Conservation (phyloP, 2,797 vertebrate genomes). For the Bradypodion pumilum region DNA sequence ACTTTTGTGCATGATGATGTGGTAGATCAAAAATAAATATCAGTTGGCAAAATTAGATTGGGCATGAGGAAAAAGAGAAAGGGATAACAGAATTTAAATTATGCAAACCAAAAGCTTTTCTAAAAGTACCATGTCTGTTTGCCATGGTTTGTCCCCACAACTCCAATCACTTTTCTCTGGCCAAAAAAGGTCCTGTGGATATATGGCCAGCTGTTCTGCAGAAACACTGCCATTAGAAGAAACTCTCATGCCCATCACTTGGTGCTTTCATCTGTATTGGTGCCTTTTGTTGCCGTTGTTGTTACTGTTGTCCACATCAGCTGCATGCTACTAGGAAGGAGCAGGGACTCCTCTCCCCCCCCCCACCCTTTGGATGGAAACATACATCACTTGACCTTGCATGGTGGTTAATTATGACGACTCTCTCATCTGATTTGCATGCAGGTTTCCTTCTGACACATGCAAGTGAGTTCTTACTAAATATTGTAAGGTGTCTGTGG, state of each 20-base stretch:
- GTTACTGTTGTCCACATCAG: conserved; percentile 58
- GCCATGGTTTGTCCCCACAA: conserved; percentile 65
- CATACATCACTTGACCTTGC: conserved; percentile 81
- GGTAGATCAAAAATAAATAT: conserved; percentile 64
- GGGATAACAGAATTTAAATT: conserved; percentile 48
- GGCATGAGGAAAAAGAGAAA: conserved; percentile 59
- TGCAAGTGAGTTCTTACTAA: conserved; percentile 38
- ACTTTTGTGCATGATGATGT: conserved; percentile 77
- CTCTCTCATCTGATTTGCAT: conserved; percentile 43
- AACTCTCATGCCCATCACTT: conserved; percentile 66
- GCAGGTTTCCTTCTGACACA: conserved; percentile 43
- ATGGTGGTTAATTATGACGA: conserved; percentile 76
- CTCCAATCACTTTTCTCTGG: conserved; percentile 61
- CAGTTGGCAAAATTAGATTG: conserved; percentile 65
- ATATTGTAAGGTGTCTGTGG: conserved; percentile 49
- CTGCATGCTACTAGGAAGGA: conserved; percentile 75
- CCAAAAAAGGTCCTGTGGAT: conserved; percentile 72
- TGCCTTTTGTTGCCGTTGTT: conserved; percentile 58
- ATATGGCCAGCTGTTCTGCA: conserved; percentile 71
- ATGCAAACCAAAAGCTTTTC: conserved; percentile 42
- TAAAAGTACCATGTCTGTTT: conserved; percentile 50
- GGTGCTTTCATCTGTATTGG: conserved; percentile 72
- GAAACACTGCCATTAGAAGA: conserved; percentile 67
- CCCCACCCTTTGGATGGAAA: conserved; percentile 65
- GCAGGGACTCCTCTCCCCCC: conserved; percentile 54